Conservation (phyloP, 2,888 invertebrate genomes). For the Acrobasis consociella region DNA sequence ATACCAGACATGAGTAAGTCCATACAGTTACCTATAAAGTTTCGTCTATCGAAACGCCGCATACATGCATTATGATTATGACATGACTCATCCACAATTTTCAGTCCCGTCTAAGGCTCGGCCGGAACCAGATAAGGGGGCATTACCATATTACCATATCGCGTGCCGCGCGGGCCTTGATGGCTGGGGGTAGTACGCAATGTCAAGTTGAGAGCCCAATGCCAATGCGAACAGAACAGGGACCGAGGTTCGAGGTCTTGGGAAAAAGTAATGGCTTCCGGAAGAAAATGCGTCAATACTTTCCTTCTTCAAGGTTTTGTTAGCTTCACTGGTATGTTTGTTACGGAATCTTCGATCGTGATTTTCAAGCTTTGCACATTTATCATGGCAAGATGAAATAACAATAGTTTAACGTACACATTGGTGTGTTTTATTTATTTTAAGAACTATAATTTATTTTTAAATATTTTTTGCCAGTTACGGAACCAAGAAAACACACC, state of each 20-base stretch:
- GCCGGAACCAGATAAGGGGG: conserved; percentile 50
- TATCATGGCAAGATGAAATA: no score
- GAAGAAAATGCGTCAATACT: neutral
- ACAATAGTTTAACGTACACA: no score
- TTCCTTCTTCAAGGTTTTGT: no score
- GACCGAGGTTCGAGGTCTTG: conserved; percentile 32
- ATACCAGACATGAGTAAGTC: no score
- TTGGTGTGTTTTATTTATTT: no score
- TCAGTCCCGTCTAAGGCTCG: conserved; percentile 32
- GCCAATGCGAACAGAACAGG: conserved; percentile 42
- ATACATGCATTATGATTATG: neutral
- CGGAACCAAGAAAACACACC: no score
- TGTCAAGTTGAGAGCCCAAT: conserved; percentile 44
- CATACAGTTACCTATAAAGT: no score
- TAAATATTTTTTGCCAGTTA: no score
- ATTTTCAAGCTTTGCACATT: no score
- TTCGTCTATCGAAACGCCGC: neutral
- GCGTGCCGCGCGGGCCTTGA: conserved; percentile 59
- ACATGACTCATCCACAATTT: conserved; percentile 43
- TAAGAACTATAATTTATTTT: no score
- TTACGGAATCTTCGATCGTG: no score
- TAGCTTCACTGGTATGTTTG: no score
- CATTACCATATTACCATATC: conserved; percentile 60
- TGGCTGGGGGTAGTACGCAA: conserved; percentile 42
- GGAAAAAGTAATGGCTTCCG: conserved; percentile 26